Evolutionary conservation across 2,797 vertebrate genomes (phyloP).

Genomic region (Onychomys leucogaster): DNA sequence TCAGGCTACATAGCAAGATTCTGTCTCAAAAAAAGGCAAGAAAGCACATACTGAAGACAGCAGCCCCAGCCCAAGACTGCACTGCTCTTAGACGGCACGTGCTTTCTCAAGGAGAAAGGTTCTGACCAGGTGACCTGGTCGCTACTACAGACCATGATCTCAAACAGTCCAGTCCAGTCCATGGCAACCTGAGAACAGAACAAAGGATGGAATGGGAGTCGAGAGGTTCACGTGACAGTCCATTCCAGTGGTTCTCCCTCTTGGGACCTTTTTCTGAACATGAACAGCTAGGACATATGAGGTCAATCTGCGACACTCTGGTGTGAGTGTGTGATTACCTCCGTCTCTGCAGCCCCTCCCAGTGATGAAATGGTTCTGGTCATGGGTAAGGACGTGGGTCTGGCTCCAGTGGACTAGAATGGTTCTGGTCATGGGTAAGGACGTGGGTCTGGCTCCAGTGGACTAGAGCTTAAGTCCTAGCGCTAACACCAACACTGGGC

Average conservation of each 20-base stretch:
- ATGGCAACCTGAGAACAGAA: neutral
- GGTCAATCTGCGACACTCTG: neutral
- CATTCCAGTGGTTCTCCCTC: neutral
- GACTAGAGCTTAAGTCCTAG: neutral
- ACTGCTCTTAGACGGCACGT: neutral
- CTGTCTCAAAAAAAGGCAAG: neutral
- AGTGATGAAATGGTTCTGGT: conserved; percentile 49
- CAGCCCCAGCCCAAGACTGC: neutral
- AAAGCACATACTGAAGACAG: neutral
- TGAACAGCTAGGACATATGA: neutral
- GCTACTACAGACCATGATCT: neutral
- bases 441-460: neutral
- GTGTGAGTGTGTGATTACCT: neutral
- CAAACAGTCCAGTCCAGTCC: neutral
- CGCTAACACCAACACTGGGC: conserved; percentile 1
- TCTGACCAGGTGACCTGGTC: neutral
- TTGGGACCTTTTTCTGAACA: neutral
- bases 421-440: conserved; percentile 7
- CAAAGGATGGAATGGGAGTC: neutral
- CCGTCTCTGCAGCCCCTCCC: neutral
- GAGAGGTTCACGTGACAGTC: neutral
- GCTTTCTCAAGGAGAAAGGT: neutral
- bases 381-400: neutral
- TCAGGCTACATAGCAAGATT: neutral
- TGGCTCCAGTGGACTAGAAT: neutral